A percentile compares a stretch with the other conserved stretches of the same genome.
Evolutionary conservation across 1,140 invertebrate genomes (phyloP).

Genomic region (Calliopsis andreniformis): DNA sequence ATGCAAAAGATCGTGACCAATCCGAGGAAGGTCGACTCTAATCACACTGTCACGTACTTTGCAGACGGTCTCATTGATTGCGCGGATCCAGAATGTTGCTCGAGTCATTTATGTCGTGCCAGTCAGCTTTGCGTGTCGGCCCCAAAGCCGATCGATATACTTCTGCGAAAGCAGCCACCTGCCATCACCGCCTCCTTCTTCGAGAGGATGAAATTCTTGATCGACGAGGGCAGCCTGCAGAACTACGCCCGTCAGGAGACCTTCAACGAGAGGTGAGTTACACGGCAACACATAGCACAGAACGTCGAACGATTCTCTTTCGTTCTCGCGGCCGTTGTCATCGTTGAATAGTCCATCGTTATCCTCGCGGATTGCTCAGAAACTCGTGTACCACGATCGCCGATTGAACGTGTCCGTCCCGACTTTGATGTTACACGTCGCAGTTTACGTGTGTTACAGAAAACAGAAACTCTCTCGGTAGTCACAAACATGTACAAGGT

Average conservation of each 20-base stretch:
- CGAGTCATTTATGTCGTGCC: slow-evolving; percentile 89
- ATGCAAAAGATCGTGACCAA: too few species aligned
- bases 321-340: slow-evolving; percentile 44
- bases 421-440: slow-evolving; percentile 74
- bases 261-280: slow-evolving; percentile 97
- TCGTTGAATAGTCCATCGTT: slow-evolving; percentile 14
- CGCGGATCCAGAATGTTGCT: slow-evolving; percentile 98
- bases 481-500: not conserved
- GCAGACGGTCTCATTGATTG: slow-evolving; percentile 97
- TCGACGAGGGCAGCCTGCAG: slow-evolving; percentile 98
- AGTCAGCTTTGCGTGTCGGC: slow-evolving; percentile 95
- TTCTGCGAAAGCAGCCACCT: slow-evolving; percentile 96
- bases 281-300: not conserved
- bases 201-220: slow-evolving; percentile 98
- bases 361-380: slow-evolving; percentile 14
- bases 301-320: slow-evolving; percentile 27
- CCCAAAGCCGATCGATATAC: slow-evolving; percentile 95
- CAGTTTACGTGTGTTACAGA: slow-evolving; percentile 58
- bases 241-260: slow-evolving; percentile 96
- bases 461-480: slow-evolving; percentile 25
- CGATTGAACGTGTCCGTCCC: slow-evolving; percentile 73
- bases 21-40: not conserved
- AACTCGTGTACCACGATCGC: slow-evolving; percentile 10
- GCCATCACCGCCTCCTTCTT: slow-evolving; percentile 98
- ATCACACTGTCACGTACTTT: slow-evolving; percentile 57